Evolutionary conservation across 2,113 vertebrate genomes (phyloP).

Genomic region (Oreotrochilus melanogaster): DNA sequence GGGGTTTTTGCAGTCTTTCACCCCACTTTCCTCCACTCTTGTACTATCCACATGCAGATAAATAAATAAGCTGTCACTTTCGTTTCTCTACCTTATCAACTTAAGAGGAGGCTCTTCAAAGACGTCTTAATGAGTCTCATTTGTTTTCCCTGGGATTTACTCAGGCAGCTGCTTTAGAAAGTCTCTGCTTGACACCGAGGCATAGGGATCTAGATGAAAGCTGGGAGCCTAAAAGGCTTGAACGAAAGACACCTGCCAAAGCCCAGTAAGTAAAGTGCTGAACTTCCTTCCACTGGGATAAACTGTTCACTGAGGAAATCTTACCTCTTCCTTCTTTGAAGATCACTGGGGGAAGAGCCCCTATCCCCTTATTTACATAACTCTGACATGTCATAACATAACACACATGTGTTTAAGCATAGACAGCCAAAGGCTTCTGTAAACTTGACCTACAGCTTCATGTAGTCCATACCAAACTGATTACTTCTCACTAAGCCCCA

Average conservation of each 20-base stretch:
- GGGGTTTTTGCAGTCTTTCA: background rate
- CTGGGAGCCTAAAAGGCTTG: background rate
- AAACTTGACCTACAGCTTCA: background rate
- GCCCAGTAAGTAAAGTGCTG: background rate
- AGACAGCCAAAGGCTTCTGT: background rate
- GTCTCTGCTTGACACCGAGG: background rate
- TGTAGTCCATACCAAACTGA: background rate
- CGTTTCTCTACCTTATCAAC: background rate
- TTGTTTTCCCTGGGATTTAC: background rate
- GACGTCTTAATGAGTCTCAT: background rate
- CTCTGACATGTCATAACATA: too few relatives aligned
- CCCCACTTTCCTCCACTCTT: background rate
- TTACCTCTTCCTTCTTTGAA: background rate
- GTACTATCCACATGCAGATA: background rate
- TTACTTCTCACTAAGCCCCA: background rate
- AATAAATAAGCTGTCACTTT: background rate
- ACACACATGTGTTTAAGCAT: background rate
- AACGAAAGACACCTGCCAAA: background rate
- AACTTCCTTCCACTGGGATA: background rate
- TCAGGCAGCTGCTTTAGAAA: background rate
- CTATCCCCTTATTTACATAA: background rate
- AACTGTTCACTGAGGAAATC: background rate
- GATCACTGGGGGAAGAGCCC: fast-evolving
- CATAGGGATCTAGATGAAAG: background rate
- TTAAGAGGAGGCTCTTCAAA: background rate